Evolutionary conservation across 2,113 vertebrate species (phyloP), one percentile per base, ranked within the genome.

Genomic region (Corythaeola cristata): DNA sequence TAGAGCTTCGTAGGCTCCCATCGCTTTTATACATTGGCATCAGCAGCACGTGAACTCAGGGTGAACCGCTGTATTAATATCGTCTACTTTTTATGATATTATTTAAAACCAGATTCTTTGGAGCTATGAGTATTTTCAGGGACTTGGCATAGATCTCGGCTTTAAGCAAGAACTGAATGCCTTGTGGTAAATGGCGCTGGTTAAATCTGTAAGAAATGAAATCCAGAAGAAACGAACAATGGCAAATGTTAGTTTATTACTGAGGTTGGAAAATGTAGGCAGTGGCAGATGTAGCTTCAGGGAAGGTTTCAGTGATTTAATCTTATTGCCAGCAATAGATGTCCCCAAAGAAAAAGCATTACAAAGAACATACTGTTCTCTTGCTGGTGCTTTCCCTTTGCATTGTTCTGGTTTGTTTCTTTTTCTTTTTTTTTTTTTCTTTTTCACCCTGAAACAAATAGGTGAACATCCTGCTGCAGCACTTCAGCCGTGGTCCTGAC

Each of bases 141-240:
- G 95, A 90, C 86, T 98, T 97, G 96, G 96, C 94, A 91, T 67
- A 81, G 86, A 71, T 13, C 80, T 93, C 28, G 0, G 50, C 67
- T 93, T 91, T 87, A 95, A 96, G 93, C 85, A 85, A 80, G 87
- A 93, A 84, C 92, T 71, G 95, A 96, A 95, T 96, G 97, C 95
- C 89, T 96, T 90, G 93, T 96, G 87, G 93, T 95, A 93, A 93
- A 79, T 60, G 94, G 91, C 1, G 3, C 88, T 91, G 96, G 91
- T 97, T 97, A 93, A 96, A 84, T 93, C 81, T 96, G 88, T 87
- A 88, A 96, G 91, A 97, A 97, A 97, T 96, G 94, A 97, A 97
- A 96, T 95, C 94, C 93, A 97, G 94, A 97, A 97, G 89, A 97
- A 97, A 96, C 10, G 95, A 97, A 97, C 96, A 96, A 96, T 97